Conservation (phyloP, 1,140 invertebrate species). For the Drosophila malerkotliana region DNA sequence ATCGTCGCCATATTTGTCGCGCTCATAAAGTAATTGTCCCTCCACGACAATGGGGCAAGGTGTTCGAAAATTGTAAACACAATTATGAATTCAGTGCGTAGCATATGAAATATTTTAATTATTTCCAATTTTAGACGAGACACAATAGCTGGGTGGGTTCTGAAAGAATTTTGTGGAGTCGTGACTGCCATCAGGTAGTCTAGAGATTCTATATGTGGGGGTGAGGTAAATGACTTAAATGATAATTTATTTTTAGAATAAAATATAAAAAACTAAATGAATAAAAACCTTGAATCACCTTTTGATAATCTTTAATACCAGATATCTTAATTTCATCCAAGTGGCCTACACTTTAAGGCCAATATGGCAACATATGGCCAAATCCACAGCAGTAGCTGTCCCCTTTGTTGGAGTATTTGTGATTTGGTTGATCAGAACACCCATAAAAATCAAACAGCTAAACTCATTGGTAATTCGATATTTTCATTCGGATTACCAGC, state of each 20-base stretch:
- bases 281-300: slow-evolving; percentile 7
- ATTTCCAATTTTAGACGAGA: slow-evolving; percentile 58
- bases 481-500: slow-evolving; percentile 48
- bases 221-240: no score
- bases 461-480: slow-evolving; percentile 74
- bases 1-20: slow-evolving; percentile 64
- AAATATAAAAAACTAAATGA: neutral
- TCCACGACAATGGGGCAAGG: slow-evolving; percentile 12
- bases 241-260: neutral
- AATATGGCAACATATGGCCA: slow-evolving; percentile 20
- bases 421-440: slow-evolving; percentile 30
- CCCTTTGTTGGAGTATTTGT: neutral
- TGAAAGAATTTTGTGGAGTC: slow-evolving; percentile 18
- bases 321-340: slow-evolving; percentile 11
- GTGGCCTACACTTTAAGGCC: slow-evolving; percentile 2
- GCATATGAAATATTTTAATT: slow-evolving; percentile 70
- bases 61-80: slow-evolving; percentile 34
- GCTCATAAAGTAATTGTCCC: slow-evolving; percentile 74
- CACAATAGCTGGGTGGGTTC: slow-evolving; percentile 17
- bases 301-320: slow-evolving; percentile 7
- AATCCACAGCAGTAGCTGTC: slow-evolving; percentile 28
- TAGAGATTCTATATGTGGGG: neutral
- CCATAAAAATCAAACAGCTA: slow-evolving; percentile 59
- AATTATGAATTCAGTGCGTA: slow-evolving; percentile 55
- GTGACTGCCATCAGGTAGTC: slow-evolving; percentile 43